Percentiles rank a stretch among this genome's conserved stretches.
phyloP scores from a whole-genome alignment of 2,797 vertebrate genomes.

The Gymnopithys bicolor region DNA sequence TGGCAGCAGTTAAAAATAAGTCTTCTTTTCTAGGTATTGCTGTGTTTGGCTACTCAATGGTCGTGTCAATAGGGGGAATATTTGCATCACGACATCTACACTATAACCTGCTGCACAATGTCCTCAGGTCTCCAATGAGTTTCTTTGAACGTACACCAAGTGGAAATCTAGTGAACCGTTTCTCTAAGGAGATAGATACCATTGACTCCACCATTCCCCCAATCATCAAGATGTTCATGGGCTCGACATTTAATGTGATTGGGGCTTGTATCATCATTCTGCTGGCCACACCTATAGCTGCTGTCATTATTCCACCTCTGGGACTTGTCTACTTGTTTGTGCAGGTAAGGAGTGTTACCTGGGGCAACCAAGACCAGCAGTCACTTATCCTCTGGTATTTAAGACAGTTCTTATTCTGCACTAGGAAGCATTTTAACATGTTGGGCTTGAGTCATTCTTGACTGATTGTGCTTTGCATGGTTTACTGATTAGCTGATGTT shows the following conservation, averaged over 20 bases:
- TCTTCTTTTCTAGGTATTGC: slow-evolving; percentile 80
- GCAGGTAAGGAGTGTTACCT: slow-evolving; percentile 80
- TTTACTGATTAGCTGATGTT: neutral
- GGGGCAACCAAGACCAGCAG: neutral
- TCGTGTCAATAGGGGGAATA: slow-evolving; percentile 90
- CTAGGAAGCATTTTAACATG: neutral
- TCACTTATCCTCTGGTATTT: neutral
- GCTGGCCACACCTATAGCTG: slow-evolving; percentile 88
- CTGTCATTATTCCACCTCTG: slow-evolving; percentile 87
- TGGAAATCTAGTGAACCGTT: slow-evolving; percentile 95
- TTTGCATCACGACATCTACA: slow-evolving; percentile 90
- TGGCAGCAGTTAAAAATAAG: neutral
- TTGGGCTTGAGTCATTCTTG: neutral
- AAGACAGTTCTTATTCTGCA: neutral
- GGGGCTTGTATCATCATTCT: slow-evolving; percentile 88
- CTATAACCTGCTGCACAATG: slow-evolving; percentile 84
- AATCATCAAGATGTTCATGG: slow-evolving; percentile 96
- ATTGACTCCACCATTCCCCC: slow-evolving; percentile 91
- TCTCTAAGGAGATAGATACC: slow-evolving; percentile 94
- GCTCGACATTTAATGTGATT: slow-evolving; percentile 89
- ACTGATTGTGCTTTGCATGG: neutral
- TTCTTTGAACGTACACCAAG: slow-evolving; percentile 96
- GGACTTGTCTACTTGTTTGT: slow-evolving; percentile 92
- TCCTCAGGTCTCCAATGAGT: slow-evolving; percentile 91
- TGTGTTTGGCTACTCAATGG: slow-evolving; percentile 89